Evolutionary conservation across 2,888 invertebrate species (phyloP).

Genomic region (Calameuta pallipes): DNA sequence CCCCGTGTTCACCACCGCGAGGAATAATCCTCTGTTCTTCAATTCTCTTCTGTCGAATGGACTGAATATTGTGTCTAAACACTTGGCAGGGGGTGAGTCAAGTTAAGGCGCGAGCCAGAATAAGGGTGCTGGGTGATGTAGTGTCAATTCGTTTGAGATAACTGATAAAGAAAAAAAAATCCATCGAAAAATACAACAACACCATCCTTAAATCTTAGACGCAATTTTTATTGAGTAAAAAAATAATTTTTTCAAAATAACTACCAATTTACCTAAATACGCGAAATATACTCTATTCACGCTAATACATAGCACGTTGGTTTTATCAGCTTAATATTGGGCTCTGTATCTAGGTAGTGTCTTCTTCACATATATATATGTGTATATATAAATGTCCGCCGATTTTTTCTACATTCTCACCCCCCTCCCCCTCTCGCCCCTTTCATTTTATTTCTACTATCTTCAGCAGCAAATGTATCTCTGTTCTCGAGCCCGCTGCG

Average conservation of each 20-base stretch:
- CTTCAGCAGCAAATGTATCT: conserved; percentile 54
- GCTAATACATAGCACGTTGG: no score
- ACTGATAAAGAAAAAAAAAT: no score
- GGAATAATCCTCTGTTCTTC: conserved; percentile 54
- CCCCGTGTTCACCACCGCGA: conserved; percentile 40
- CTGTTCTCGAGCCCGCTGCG: conserved; percentile 58
- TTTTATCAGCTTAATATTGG: no score
- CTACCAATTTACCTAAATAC: no score
- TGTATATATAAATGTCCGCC: conserved; percentile 4
- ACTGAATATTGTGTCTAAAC: conserved; percentile 40
- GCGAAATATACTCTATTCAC: no score
- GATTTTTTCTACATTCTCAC: background rate
- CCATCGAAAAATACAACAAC: no score
- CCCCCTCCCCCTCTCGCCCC: conserved; percentile 12
- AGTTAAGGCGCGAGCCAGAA: no score
- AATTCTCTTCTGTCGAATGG: conserved; percentile 45
- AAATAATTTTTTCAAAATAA: no score
- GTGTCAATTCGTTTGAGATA: background rate
- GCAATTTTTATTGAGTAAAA: no score
- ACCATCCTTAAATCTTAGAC: no score
- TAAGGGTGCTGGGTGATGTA: background rate
- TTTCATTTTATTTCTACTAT: conserved; percentile 8
- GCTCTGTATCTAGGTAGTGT: no score
- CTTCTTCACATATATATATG: background rate
- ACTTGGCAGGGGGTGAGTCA: background rate